These are phyloP conservation scores for Buathra laborator DNA, from an alignment of 2,888 invertebrate species.

Conservation along the genomic window DNA sequence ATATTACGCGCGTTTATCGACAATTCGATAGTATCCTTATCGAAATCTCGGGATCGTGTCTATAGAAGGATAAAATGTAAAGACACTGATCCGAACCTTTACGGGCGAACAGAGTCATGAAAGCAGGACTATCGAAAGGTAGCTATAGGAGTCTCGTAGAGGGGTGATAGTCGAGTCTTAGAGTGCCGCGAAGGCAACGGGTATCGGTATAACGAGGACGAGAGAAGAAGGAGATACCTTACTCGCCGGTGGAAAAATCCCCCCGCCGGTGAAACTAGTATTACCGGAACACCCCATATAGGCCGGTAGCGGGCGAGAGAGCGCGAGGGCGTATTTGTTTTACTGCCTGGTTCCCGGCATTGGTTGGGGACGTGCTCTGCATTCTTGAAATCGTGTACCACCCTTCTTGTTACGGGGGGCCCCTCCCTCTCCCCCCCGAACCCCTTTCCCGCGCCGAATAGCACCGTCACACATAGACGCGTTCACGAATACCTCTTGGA, in stretches of 20 bases:
- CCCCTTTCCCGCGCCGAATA: conserved; percentile 61
- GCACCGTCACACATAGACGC: conserved; percentile 45
- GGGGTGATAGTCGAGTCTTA: background rate
- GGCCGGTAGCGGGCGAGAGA: conserved; percentile 64
- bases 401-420: conserved; percentile 79
- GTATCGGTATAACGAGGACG: conserved; percentile 77
- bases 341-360: conserved; percentile 84
- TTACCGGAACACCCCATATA: conserved; percentile 80
- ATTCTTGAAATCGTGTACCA: conserved; percentile 84
- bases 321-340: conserved; percentile 84
- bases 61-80: conserved; percentile 33
- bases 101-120: conserved; percentile 47
- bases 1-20: conserved; percentile 1
- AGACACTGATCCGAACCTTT: conserved; percentile 40
- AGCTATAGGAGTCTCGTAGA: background rate
- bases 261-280: conserved; percentile 41
- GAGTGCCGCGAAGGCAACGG: conserved; percentile 50
- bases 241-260: conserved; percentile 28
- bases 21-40: background rate
- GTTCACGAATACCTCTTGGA: conserved; percentile 29
- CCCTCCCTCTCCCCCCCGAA: conserved; percentile 55
- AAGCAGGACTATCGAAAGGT: conserved; percentile 40
- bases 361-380: conserved; percentile 85
- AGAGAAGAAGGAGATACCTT: conserved; percentile 27
- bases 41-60: background rate